Conservation (phyloP, 2,888 invertebrate species). For the Rambutsinella grinnellia region DNA sequence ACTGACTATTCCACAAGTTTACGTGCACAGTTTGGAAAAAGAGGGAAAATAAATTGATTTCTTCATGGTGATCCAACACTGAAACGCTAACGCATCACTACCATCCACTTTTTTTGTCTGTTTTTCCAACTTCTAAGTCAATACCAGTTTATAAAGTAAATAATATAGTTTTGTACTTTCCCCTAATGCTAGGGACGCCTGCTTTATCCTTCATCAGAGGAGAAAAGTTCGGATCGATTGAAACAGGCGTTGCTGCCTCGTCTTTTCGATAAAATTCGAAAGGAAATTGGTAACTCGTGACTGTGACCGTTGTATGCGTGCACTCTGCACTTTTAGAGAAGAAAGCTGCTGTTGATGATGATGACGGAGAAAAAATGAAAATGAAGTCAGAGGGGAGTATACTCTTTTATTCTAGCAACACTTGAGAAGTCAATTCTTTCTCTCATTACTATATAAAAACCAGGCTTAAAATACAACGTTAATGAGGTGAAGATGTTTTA, state of each 20-base stretch:
- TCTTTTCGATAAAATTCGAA: neutral
- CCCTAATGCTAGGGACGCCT: too few species aligned
- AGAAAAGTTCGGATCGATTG: neutral
- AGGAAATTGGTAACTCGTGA: neutral
- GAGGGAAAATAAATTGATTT: slow-evolving; percentile 37
- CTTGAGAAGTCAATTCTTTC: slow-evolving; percentile 22
- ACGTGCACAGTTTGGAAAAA: too few species aligned
- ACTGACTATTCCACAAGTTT: too few species aligned
- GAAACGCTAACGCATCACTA: slow-evolving; percentile 7
- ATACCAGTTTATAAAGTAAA: neutral
- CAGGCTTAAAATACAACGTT: too few species aligned
- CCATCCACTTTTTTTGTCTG: slow-evolving; percentile 17
- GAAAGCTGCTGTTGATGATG: neutral
- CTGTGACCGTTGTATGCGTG: neutral
- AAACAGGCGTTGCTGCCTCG: neutral
- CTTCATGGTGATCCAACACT: slow-evolving; percentile 40
- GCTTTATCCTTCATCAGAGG: too few species aligned
- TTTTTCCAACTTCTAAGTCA: slow-evolving; percentile 20
- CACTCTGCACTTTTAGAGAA: neutral
- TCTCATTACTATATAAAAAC: too few species aligned
- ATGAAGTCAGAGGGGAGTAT: neutral
- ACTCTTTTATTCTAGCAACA: neutral
- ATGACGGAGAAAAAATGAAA: neutral
- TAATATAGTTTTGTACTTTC: neutral
- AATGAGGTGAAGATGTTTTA: too few species aligned